Base-by-base conservation (phyloP, 2,888 invertebrate species). In the Lasioglossum vierecki region DNA sequence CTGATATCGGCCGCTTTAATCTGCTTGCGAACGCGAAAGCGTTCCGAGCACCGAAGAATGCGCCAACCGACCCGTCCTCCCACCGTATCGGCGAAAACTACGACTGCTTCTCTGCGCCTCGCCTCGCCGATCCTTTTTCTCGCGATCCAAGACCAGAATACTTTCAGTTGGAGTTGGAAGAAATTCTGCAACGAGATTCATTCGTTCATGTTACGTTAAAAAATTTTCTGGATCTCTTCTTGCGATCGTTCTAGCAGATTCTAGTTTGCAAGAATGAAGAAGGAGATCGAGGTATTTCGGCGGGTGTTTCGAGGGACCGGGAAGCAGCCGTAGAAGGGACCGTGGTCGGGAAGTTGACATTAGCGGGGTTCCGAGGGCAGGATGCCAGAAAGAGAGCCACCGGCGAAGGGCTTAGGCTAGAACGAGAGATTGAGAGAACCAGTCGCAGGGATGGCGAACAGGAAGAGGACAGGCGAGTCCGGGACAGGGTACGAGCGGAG, bases 341-440 rank as follows among this genome's bases (percentile, higher is more conserved):
- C 82, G 76, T n/a, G 76, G 84, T 49, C 87, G 89, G 84, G 85
- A 87, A 89, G 89, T 86, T 88, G 89, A 89, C 89, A 86, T 89
- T 82, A 85, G 82, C 85, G 82, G 82, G 86, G 53, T 71, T n/a
- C 30, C 66, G 18, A 66, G 35, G 30, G 30, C 26, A 30, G 63
- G 30, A 5, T 30, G 30, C 18, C 30, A 30, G 26, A 11, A 30
- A 35, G 30, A 35, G 66, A 35, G 66, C 1, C 8, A 30, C 3
- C 53, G 66, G 15, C 30, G 6, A 0, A 35, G 66, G 18, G 66
- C 53, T n/a, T 53, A n/a, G 53, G 53, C 3, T 53, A 35, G 66
- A 66, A 35, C 15, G 66, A 66, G 30, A 44, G 76, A 49, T 39
- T 44, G 63, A 74, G 76, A 72, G 63, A 63, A 74, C 75, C 39